A percentile compares a stretch with the other conserved stretches of the same genome.
phyloP scores from a whole-genome alignment of 1,140 invertebrate genomes.

The Tetraneura akinire region DNA sequence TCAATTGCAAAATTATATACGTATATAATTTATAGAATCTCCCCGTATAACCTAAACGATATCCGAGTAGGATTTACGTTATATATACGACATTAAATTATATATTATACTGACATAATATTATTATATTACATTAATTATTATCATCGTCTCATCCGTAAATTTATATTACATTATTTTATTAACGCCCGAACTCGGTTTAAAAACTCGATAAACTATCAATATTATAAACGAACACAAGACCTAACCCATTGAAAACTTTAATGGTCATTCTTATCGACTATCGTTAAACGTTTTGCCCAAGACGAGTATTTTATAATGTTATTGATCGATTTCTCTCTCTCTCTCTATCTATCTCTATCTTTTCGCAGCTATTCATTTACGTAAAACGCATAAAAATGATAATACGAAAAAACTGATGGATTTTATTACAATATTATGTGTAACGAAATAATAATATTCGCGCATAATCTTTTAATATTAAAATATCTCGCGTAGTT shows the following conservation, averaged over 20 bases:
- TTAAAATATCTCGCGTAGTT: too few relatives aligned
- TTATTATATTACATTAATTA: too few relatives aligned
- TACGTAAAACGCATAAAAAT: slow-evolving; percentile 16
- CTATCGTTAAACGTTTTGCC: background rate
- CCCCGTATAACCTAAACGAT: background rate
- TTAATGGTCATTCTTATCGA: background rate
- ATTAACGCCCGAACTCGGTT: background rate
- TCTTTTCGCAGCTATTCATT: background rate
- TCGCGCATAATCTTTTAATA: too few relatives aligned
- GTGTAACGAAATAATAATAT: too few relatives aligned
- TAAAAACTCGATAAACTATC: background rate
- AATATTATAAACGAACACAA: background rate
- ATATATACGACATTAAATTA: slow-evolving; percentile 20
- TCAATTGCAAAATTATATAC: slow-evolving; percentile 30
- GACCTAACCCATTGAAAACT: background rate
- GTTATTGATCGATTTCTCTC: background rate
- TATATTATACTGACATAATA: background rate
- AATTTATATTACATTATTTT: background rate
- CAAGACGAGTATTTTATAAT: background rate
- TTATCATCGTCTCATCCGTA: background rate
- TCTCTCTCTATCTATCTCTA: background rate
- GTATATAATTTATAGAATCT: too few relatives aligned
- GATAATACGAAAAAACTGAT: too few relatives aligned
- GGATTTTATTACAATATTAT: too few relatives aligned
- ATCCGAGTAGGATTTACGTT: slow-evolving; percentile 6